Conservation (phyloP, 2,888 invertebrate species). For the Parnassius mnemosyne region DNA sequence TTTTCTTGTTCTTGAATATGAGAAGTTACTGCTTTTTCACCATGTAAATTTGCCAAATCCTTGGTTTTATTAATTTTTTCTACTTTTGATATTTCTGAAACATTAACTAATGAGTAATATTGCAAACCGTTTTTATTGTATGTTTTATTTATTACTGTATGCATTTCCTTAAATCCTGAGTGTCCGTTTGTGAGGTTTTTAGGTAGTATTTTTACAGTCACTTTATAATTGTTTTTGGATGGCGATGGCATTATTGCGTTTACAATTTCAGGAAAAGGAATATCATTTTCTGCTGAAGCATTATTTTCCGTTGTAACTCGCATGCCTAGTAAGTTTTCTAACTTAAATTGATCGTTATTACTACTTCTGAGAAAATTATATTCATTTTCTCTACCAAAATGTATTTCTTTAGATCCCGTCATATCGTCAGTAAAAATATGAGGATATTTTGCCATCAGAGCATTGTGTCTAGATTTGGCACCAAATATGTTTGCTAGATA, state of each 20-base stretch:
- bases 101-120: conserved; percentile 60
- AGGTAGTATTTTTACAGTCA: conserved; percentile 63
- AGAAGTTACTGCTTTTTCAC: not conserved
- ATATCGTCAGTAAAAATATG: conserved; percentile 61
- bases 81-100: conserved; percentile 65
- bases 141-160: conserved; percentile 66
- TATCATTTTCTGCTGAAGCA: conserved; percentile 24
- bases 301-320: conserved; percentile 25
- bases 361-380: conserved; percentile 10
- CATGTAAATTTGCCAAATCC: not conserved
- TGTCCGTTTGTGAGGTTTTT: conserved; percentile 48
- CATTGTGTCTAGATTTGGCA: conserved; percentile 44
- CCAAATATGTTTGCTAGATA: conserved; percentile 38
- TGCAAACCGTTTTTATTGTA: conserved; percentile 59
- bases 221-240: conserved; percentile 49
- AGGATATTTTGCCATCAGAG: conserved; percentile 64
- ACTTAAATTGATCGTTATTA: conserved; percentile 18
- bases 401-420: conserved; percentile 44
- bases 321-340: conserved; percentile 20
- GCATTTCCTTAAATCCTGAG: conserved; percentile 63
- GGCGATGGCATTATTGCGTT: conserved; percentile 39
- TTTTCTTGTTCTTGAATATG: conserved; percentile 41
- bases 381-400: conserved; percentile 22
- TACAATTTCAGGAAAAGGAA: conserved; percentile 38
- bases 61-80: conserved; percentile 45